Evolutionary conservation across 2,113 vertebrate genomes (phyloP).

Genomic region (Ammodytes marinus): DNA sequence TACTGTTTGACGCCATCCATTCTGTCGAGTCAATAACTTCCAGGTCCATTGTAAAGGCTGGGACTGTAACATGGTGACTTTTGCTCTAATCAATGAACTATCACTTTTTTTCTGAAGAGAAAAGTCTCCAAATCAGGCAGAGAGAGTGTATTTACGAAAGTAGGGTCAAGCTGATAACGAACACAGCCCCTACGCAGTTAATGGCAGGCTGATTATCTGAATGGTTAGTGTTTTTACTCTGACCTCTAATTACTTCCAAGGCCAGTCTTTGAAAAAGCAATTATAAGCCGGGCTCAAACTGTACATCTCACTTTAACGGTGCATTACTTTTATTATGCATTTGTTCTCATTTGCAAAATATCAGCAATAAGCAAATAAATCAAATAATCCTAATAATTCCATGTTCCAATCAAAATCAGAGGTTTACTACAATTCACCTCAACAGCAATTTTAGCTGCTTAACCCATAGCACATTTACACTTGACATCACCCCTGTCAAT

Average conservation of each 20-base stretch:
- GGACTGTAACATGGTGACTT: slow-evolving; percentile 74
- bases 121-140: slow-evolving; percentile 37
- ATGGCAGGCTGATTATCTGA: slow-evolving; percentile 78
- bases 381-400: not conserved
- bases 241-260: slow-evolving; percentile 77
- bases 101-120: slow-evolving; percentile 56
- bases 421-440: not conserved
- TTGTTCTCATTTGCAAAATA: slow-evolving; percentile 68
- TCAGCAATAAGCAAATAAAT: slow-evolving; percentile 46
- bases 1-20: slow-evolving; percentile 59
- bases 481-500: not conserved
- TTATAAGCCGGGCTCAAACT: slow-evolving; percentile 69
- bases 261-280: slow-evolving; percentile 79
- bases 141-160: slow-evolving; percentile 27
- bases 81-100: slow-evolving; percentile 75
- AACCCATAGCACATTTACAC: not conserved
- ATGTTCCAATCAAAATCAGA: slow-evolving; percentile 9
- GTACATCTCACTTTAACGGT: slow-evolving; percentile 73
- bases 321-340: slow-evolving; percentile 69
- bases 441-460: slow-evolving; percentile 17
- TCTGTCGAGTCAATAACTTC: slow-evolving; percentile 76
- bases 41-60: slow-evolving; percentile 53
- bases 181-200: slow-evolving; percentile 64
- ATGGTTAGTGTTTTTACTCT: slow-evolving; percentile 74
- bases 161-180: slow-evolving; percentile 70